These are phyloP conservation scores for Monodelphis domestica DNA, from an alignment of 2,797 vertebrate species.

Conservation along the genomic window DNA sequence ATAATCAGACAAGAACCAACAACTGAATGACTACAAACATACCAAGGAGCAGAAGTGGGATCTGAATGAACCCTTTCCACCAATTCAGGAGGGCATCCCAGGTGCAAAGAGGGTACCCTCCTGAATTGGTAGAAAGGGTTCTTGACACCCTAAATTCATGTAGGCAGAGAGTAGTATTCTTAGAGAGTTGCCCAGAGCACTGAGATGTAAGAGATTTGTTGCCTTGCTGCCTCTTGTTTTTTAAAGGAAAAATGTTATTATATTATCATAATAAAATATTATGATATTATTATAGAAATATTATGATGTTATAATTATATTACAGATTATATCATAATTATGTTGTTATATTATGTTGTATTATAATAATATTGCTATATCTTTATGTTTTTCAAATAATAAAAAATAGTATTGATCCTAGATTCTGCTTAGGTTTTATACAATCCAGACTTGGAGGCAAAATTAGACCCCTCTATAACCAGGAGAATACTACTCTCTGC, in stretches of 20 bases:
- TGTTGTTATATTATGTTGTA: background rate
- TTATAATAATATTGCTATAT: background rate
- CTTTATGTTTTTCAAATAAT: background rate
- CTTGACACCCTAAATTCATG: background rate
- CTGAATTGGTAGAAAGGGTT: too few species aligned
- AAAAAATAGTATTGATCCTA: background rate
- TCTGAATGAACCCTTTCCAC: background rate
- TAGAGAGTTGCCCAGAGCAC: background rate
- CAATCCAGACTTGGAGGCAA: background rate
- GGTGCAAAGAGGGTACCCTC: too few species aligned
- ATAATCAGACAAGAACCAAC: too few species aligned
- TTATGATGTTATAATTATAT: background rate
- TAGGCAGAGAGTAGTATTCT: too few species aligned
- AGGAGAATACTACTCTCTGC: background rate
- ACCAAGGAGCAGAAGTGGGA: too few species aligned
- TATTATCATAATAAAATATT: background rate
- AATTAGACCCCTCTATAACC: too few species aligned
- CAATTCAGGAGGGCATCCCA: background rate
- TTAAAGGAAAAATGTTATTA: background rate
- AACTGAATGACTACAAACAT: too few species aligned
- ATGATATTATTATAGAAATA: background rate
- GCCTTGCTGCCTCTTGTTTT: background rate
- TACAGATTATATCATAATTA: background rate
- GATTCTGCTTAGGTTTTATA: background rate
- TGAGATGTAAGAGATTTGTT: background rate